phyloP scores from a whole-genome alignment of 2,113 vertebrate species.

The Esox niger region DNA sequence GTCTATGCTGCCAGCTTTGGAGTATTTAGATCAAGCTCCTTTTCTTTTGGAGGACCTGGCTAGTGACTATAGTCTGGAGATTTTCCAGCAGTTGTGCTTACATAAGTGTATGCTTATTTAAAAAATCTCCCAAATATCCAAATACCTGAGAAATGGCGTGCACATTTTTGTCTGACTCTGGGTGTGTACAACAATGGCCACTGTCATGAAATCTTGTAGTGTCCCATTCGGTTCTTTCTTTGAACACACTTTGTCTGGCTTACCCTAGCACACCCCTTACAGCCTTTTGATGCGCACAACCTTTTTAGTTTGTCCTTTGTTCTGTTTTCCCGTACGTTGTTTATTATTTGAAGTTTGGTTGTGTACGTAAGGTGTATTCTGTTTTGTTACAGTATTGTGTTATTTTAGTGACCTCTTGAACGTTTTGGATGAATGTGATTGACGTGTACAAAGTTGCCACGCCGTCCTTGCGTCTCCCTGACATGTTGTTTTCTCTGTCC shows the following conservation, averaged over 20 bases:
- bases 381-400: slow-evolving; percentile 11
- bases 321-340: neutral
- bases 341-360: neutral
- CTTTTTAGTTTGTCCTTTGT: slow-evolving; percentile 8
- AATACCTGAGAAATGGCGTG: too few species aligned
- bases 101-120: too few species aligned
- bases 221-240: neutral
- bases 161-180: too few species aligned
- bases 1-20: too few species aligned
- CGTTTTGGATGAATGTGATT: slow-evolving; percentile 3
- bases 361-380: slow-evolving; percentile 9
- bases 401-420: neutral
- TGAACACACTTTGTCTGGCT: slow-evolving; percentile 18
- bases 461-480: slow-evolving; percentile 30
- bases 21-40: too few species aligned
- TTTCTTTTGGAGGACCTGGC: too few species aligned
- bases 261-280: slow-evolving; percentile 26
- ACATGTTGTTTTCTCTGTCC: slow-evolving; percentile 68
- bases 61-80: too few species aligned
- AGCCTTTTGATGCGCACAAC: slow-evolving; percentile 41
- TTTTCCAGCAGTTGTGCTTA: too few species aligned
- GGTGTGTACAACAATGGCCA: too few species aligned
- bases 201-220: too few species aligned
- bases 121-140: too few species aligned
- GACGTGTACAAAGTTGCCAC: neutral